A percentile compares a stretch with the other conserved stretches of the same genome.
Evolutionary conservation across 2,113 vertebrate genomes (phyloP).

Genomic region (Cricetomys ansorgei): DNA sequence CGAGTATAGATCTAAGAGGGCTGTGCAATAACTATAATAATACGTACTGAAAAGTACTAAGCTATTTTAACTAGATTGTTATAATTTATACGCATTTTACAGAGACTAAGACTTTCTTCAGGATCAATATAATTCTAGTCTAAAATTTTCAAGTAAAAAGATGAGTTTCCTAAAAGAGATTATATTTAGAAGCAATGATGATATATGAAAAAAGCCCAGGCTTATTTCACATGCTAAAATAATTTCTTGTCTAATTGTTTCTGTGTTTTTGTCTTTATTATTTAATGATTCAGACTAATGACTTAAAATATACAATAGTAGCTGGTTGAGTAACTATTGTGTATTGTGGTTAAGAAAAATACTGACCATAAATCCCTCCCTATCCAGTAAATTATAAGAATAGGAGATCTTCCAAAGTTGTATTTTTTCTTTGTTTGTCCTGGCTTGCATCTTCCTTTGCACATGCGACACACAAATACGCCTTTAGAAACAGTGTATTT

Average conservation of each 20-base stretch:
- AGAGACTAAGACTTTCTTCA: constrained; percentile 81
- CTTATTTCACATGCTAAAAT: constrained; percentile 83
- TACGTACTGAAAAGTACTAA: constrained; percentile 83
- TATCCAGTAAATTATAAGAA: constrained; percentile 79
- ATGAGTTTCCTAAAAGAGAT: constrained; percentile 85
- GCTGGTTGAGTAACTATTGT: constrained; percentile 82
- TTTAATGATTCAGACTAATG: constrained; percentile 79
- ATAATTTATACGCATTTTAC: constrained; percentile 86
- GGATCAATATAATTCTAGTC: constrained; percentile 83
- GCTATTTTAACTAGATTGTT: constrained; percentile 87
- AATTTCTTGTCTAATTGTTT: constrained; percentile 85
- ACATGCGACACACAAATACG: constrained; percentile 85
- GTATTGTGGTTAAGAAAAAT: constrained; percentile 81
- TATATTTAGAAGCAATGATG: constrained; percentile 84
- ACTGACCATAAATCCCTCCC: constrained; percentile 74
- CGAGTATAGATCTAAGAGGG: constrained; percentile 85
- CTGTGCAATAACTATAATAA: constrained; percentile 89
- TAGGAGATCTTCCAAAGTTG: constrained; percentile 78
- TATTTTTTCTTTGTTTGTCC: constrained; percentile 84
- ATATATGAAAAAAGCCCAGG: constrained; percentile 81
- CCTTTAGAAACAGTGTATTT: constrained; percentile 83
- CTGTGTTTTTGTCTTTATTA: constrained; percentile 85
- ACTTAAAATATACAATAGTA: constrained; percentile 85
- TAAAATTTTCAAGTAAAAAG: constrained; percentile 85
- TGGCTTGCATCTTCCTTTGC: constrained; percentile 86